Evolutionary conservation across 2,888 invertebrate species (phyloP).

Genomic region (Griposia aprilina): DNA sequence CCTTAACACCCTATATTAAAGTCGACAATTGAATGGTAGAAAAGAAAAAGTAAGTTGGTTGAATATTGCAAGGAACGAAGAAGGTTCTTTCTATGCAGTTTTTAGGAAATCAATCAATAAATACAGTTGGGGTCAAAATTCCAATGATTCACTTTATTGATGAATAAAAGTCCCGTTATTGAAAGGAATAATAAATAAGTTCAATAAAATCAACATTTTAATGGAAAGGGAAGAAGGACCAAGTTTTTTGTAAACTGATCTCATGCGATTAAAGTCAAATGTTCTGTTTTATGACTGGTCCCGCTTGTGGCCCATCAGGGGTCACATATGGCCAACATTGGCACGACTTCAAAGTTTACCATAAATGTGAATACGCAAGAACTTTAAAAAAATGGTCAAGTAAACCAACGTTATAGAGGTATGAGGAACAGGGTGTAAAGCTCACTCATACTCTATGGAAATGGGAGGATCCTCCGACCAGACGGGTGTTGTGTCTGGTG

Average conservation of each 20-base stretch:
- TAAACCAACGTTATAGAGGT: background rate
- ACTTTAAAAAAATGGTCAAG: background rate
- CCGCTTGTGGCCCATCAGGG: background rate
- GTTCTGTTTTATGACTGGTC: conserved; percentile 1
- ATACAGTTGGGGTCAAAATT: conserved; percentile 61
- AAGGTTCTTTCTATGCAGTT: conserved; percentile 72
- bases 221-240: conserved; percentile 19
- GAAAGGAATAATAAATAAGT: conserved; percentile 41
- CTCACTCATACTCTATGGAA: too few species aligned
- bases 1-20: conserved; percentile 65
- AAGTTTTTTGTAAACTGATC: conserved; percentile 13
- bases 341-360: conserved; percentile 1
- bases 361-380: background rate
- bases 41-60: conserved; percentile 24
- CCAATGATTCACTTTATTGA: conserved; percentile 64
- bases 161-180: conserved; percentile 49
- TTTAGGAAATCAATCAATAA: conserved; percentile 69
- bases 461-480: too few species aligned
- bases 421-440: too few species aligned
- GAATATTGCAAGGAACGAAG: conserved; percentile 65
- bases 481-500: too few species aligned
- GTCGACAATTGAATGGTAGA: conserved; percentile 63
- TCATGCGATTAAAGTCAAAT: conserved; percentile 14
- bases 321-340: conserved; percentile 25
- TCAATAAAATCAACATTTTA: conserved; percentile 60